phyloP scores from a whole-genome alignment of 1,140 invertebrate genomes.

The Paraescarpia echinospica region DNA sequence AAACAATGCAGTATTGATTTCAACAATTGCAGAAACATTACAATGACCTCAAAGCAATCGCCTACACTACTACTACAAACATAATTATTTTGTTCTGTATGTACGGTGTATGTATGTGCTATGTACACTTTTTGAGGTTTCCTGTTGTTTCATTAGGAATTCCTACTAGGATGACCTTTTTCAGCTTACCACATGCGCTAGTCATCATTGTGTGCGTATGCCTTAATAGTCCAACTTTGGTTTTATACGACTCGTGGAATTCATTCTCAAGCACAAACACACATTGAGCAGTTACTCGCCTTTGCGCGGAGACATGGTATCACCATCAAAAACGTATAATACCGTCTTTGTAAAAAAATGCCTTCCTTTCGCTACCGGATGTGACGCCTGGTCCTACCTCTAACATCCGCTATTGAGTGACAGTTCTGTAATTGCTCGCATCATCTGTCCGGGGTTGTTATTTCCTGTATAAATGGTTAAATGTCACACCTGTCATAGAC shows the following conservation, averaged over 20 bases:
- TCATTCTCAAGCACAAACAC: background rate
- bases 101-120: no score
- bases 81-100: background rate
- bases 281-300: background rate
- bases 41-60: background rate
- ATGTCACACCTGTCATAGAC: background rate
- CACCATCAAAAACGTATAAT: background rate
- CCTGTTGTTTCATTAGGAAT: background rate
- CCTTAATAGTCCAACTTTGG: background rate
- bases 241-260: background rate
- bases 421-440: constrained; percentile 14
- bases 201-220: background rate
- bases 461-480: constrained; percentile 62
- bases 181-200: background rate
- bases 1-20: background rate
- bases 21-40: background rate
- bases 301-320: background rate
- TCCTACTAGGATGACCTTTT: background rate
- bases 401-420: background rate
- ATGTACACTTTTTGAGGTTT: background rate
- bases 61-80: background rate
- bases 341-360: background rate
- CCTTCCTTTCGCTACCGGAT: background rate
- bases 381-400: background rate
- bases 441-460: constrained; percentile 80